Conservation (phyloP, 2,888 invertebrate genomes). For the Drosophila bunnanda region DNA sequence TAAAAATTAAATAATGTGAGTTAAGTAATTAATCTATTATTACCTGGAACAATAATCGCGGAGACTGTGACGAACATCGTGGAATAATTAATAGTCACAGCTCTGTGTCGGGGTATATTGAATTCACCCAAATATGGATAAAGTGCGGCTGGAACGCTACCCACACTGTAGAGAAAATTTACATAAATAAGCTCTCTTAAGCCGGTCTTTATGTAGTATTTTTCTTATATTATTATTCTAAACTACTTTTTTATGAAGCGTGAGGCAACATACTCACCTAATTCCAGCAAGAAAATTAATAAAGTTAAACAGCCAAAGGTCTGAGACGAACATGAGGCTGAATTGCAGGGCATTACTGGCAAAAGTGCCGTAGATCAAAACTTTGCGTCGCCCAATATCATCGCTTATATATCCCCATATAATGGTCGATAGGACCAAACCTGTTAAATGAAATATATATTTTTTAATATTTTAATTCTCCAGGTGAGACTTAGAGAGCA, state of each 20-base stretch:
- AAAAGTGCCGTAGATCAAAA: slow-evolving; percentile 70
- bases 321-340: slow-evolving; percentile 78
- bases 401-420: slow-evolving; percentile 81
- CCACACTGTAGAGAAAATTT: slow-evolving; percentile 59
- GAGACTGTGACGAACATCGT: slow-evolving; percentile 82
- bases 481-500: neutral
- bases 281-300: slow-evolving; percentile 76
- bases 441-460: slow-evolving; percentile 41
- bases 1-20: neutral
- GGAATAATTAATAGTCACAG: slow-evolving; percentile 80
- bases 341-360: slow-evolving; percentile 66
- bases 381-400: slow-evolving; percentile 72
- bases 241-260: neutral
- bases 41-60: slow-evolving; percentile 81
- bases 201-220: neutral
- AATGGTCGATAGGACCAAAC: slow-evolving; percentile 80
- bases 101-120: slow-evolving; percentile 77
- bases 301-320: slow-evolving; percentile 78
- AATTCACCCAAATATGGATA: slow-evolving; percentile 81
- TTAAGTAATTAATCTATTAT: neutral
- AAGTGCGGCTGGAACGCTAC: slow-evolving; percentile 73
- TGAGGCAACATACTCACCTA: slow-evolving; percentile 57
- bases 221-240: neutral
- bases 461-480: neutral
- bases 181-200: neutral